Evolutionary conservation across 2,797 vertebrate genomes (phyloP).

Genomic region (Enteromius anoplus): DNA sequence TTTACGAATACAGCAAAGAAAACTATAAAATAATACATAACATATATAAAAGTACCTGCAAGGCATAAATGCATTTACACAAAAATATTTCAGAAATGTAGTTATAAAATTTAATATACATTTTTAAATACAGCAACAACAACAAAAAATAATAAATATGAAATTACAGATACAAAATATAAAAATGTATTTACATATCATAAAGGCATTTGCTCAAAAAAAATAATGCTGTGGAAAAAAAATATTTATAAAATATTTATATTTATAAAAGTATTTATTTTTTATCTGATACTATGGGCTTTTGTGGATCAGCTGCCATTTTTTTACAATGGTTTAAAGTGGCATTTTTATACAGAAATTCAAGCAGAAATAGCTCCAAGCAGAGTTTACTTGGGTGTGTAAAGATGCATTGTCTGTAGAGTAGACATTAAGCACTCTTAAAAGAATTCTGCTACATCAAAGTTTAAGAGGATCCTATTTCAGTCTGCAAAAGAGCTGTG

Average conservation of each 20-base stretch:
- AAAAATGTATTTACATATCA: not conserved
- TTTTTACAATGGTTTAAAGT: not conserved
- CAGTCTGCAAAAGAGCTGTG: slow-evolving; percentile 28
- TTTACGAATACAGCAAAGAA: not conserved
- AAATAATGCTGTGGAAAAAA: not conserved
- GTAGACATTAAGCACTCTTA: slow-evolving; percentile 12
- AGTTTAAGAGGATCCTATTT: slow-evolving; percentile 32
- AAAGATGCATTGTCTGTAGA: slow-evolving; percentile 15
- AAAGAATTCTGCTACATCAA: slow-evolving; percentile 48
- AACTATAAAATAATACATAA: not conserved
- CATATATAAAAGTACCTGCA: not conserved
- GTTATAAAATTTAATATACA: not conserved
- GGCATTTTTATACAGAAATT: not conserved
- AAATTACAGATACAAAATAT: not conserved
- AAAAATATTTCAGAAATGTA: not conserved
- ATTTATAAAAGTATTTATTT: too few species aligned
- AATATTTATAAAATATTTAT: not conserved
- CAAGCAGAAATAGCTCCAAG: not conserved
- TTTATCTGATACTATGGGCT: not conserved
- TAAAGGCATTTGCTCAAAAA: not conserved
- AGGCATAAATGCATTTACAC: not conserved
- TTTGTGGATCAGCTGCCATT: too few species aligned
- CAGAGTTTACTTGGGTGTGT: not conserved
- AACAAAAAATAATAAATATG: not conserved
- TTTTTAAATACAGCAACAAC: not conserved